Evolutionary conservation across 2,113 vertebrate species (phyloP), one percentile per base, ranked within the genome.

Genomic region (Callaeas wilsoni): DNA sequence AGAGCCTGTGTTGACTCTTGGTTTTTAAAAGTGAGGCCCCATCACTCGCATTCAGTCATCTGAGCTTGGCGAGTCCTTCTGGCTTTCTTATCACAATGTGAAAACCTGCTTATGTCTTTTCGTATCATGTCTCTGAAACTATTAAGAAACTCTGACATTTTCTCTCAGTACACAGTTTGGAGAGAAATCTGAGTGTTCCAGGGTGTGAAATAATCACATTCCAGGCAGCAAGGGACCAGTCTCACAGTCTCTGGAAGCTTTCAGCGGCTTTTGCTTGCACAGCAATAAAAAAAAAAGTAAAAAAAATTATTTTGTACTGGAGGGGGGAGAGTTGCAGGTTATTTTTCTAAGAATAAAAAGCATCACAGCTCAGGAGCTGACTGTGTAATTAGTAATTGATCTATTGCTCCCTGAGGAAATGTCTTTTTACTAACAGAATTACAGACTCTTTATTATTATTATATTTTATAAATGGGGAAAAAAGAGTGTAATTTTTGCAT

Each of bases 341-440:
- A 18, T 65, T 89, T 92, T 88, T 95, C 93, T 74, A 90, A 93
- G 74, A 94, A 91, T 78, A 44, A 42, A 89, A 77, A 97, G 80
- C 68, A 79, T 96, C 73, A 79, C 88, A 94, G 88, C 80, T 97
- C 83, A 32, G 79, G 94, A 89, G 46, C 81, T 84, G 89, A 91
- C 87, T 97, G 76, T 97, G 91, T 96, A 97, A 97, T 98, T 98
- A 97, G 93, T 80, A 93, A 96, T 96, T 97, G 96, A 95, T 97
- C 93, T 97, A 89, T 96, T 47, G 78, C 69, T 96, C 94, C 69
- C 4, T n/a, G 70, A 93, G 96, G 89, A 89, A 93, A 94, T 96
- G 83, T 87, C 89, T 97, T 81, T 93, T 87, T 95, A 60, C 85
- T 46, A 79, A 74, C 73, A 94, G 85, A 90, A 90, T 71, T 74